Base-by-base conservation (phyloP, 2,113 vertebrate genomes). In the Gymnobelideus leadbeateri region DNA sequence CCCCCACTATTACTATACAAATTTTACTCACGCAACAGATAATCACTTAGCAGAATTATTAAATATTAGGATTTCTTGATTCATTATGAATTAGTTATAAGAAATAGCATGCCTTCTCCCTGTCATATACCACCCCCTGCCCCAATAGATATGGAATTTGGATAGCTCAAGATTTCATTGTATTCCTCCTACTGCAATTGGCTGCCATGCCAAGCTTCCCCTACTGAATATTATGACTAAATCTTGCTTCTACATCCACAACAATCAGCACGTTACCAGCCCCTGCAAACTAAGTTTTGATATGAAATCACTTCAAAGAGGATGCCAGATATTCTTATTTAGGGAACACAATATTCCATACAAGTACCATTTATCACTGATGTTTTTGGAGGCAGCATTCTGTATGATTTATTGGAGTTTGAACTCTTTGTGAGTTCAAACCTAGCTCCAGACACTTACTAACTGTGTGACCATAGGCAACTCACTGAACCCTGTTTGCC, bases 31-130 rank as follows among this genome's bases (percentile, higher is more conserved):
- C 2, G 51, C 54, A 90, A 90, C 46, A 94, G 89, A 94, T 46
- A 94, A 90, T 94, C 90, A 92, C 89, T 95, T 91, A 51, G 77
- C 50, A 43, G 46, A 93, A 93, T 52, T 37, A 50, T 89, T 25
- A 92, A 31, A 89, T 92, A 54, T 77, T 95, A 90, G 84, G 55
- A 91, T 89, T 92, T 94, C 26, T 94, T 49, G 92, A 19, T 24
- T 90, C 43, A 31, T 10, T 14, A 31, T 97, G 89, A 77, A 90
- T 91, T 94, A 46, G n/a, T 3, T 92, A 25, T 28, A 61, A 51
- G 47, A 93, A 92, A 96, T 89, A 90, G 23, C n/a, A 84, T 43
- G 8, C 19, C 19, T 43, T 84, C n/a, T 43, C 7, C n/a, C n/a
- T 84, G 37, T 43, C 68, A 84, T 19, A 84, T 21, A 23, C n/a